Evolutionary conservation across 2,797 vertebrate genomes (phyloP), one percentile per base, ranked within the genome.

Genomic region (Myotis findleyi): DNA sequence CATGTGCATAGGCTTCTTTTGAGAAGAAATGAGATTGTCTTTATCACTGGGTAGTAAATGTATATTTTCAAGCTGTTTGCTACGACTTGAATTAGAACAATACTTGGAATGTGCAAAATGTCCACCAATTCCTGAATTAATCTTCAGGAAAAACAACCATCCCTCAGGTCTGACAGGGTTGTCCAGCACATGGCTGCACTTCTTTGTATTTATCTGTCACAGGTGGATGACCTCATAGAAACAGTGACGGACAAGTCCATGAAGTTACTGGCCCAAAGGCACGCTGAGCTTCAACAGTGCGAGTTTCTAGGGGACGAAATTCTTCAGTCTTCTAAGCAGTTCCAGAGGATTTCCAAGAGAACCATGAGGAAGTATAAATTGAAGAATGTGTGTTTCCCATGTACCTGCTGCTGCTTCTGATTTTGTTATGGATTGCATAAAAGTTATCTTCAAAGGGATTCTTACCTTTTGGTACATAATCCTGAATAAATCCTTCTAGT

Each of bases 191-290:
- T 6, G 62, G 62, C 77, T 66, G 82, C 11, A 13, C 93, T 93
- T 95, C 66, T 94, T 80, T 16, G 0, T 68, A 18, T 57, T 7
- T 91, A 0, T 55, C 53, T 87, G 87, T 86, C 97, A 86, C 85
- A 98, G 94, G 98, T 99, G 87, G 98, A 99, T 75, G 97, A 98
- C 73, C 98, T 99, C 88, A 98, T 99, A 41, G 98, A 99, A 96
- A 98, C 97, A 30, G 93, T 98, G 44, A 95, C 82, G 62, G 94
- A 81, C 1, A 80, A 82, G 47, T 64, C 96, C 66, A 90, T 72
- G 85, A 36, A 68, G 82, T 91, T 98, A 82, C 86, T 99, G 41
- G 96, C 96, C 76, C 98, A 98, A 79, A 98, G 98, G 91, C 98
- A 95, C 0, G 75, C 85, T 66, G 98, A 99, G 84, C 97, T 99